A percentile compares a stretch with the other conserved stretches of the same genome.
Conservation (phyloP, 2,888 invertebrate species). For the Spilosoma lubricipeda region DNA sequence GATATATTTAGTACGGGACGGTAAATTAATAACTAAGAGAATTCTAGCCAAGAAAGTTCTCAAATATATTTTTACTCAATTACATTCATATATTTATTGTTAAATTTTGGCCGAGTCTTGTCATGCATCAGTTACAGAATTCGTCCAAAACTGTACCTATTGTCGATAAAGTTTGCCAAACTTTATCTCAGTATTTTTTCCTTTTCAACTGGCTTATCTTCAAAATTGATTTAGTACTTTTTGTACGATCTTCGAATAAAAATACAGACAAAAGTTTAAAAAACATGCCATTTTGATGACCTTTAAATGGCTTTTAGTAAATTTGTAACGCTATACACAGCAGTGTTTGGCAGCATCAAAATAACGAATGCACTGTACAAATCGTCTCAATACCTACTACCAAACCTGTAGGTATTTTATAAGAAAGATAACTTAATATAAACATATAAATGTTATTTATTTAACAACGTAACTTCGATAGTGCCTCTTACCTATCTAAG, state of each 20-base stretch:
- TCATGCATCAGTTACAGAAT: neutral
- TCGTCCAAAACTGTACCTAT: neutral
- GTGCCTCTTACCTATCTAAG: too few relatives aligned
- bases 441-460: neutral
- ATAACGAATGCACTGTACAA: neutral
- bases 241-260: neutral
- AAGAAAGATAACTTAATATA: neutral
- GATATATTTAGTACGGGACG: slow-evolving; percentile 34
- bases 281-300: neutral
- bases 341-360: neutral
- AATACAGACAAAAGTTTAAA: neutral
- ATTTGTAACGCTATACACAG: neutral
- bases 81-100: neutral
- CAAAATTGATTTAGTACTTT: neutral
- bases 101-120: neutral
- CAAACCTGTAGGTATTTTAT: neutral
- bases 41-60: slow-evolving; percentile 29
- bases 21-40: slow-evolving; percentile 40
- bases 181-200: neutral
- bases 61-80: neutral
- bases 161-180: neutral
- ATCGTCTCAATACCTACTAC: neutral
- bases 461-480: too few relatives aligned
- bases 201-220: neutral
- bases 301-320: neutral